These are phyloP conservation scores for Centruroides sculpturatus DNA, from an alignment of 1,140 invertebrate species.

Conservation along the genomic window DNA sequence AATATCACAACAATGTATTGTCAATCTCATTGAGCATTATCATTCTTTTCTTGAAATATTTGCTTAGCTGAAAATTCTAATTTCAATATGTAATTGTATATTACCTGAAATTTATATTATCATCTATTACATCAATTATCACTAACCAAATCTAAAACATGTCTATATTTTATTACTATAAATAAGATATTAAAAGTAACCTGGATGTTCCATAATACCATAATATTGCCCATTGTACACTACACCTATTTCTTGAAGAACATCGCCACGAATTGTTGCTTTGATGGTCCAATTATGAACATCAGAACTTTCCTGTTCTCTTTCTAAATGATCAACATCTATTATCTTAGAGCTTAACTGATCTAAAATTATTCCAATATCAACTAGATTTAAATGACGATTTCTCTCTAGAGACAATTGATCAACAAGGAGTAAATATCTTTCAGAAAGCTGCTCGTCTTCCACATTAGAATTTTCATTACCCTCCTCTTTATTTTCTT, in stretches of 20 bases:
- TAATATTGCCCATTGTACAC: conserved; percentile 92
- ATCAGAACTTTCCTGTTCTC: conserved; percentile 75
- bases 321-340: conserved; percentile 74
- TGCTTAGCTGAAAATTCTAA: too few relatives aligned
- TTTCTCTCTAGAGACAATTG: conserved; percentile 70
- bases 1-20: too few relatives aligned
- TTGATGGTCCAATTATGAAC: conserved; percentile 89
- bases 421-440: conserved; percentile 80
- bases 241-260: conserved; percentile 70
- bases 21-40: too few relatives aligned
- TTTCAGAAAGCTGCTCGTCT: conserved; percentile 40
- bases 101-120: too few relatives aligned
- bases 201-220: conserved; percentile 80
- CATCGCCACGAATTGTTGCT: conserved; percentile 76
- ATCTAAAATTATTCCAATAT: conserved; percentile 85
- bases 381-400: conserved; percentile 75
- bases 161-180: too few relatives aligned
- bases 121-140: too few relatives aligned
- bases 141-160: too few relatives aligned
- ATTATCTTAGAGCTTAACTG: conserved; percentile 77
- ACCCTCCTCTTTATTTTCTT: conserved; percentile 72
- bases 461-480: conserved; percentile 66
- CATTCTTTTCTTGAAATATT: too few relatives aligned
- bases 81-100: too few relatives aligned
- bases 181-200: conserved; percentile 35